phyloP scores from a whole-genome alignment of 1,140 invertebrate genomes.

The Phthorimaea operculella region DNA sequence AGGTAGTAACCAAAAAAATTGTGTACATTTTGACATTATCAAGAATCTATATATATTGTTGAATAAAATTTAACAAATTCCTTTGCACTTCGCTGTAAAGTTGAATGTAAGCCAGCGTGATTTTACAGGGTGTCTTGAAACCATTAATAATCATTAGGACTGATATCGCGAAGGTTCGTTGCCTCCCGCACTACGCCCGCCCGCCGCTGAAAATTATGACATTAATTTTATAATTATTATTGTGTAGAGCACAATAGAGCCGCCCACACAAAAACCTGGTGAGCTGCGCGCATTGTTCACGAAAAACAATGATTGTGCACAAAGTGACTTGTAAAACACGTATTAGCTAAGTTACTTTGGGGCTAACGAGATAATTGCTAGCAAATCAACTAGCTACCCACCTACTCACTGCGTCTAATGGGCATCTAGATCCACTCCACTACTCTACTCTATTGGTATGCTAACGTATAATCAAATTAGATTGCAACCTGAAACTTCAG shows the following conservation, averaged over 20 bases:
- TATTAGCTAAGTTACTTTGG: neutral
- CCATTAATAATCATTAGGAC: conserved; percentile 60
- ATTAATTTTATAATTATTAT: conserved; percentile 57
- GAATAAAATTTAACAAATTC: no score
- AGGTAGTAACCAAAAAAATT: no score
- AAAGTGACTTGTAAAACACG: conserved; percentile 25
- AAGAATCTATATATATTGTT: no score
- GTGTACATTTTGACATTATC: no score
- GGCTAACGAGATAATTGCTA: no score
- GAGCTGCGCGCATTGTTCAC: conserved; percentile 27
- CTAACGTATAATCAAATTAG: no score
- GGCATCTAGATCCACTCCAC: no score
- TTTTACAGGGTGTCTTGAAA: conserved; percentile 40
- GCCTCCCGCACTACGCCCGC: conserved; percentile 20
- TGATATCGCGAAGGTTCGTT: conserved; percentile 37
- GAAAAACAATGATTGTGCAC: conserved; percentile 30
- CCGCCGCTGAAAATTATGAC: conserved; percentile 48
- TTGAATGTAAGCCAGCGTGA: conserved; percentile 21
- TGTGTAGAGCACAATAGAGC: conserved; percentile 34
- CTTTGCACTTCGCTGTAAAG: no score
- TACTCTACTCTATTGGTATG: no score
- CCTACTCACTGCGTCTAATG: no score
- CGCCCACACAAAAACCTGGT: conserved; percentile 25
- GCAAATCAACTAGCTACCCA: no score
- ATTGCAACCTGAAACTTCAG: no score